Conservation (phyloP, 1,140 invertebrate genomes). For the Ladona fulva region DNA sequence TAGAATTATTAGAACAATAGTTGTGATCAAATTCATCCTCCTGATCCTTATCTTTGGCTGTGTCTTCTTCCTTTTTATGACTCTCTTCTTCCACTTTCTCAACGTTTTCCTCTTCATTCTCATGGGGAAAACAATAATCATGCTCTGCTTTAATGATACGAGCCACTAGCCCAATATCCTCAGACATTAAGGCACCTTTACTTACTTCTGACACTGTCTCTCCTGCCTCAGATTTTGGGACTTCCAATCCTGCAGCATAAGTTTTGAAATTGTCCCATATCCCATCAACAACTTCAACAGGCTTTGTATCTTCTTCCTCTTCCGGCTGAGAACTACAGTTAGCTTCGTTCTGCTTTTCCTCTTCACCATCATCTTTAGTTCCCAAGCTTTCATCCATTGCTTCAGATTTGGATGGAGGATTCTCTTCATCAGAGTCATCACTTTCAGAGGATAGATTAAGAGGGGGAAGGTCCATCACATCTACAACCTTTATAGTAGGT, state of each 20-base stretch:
- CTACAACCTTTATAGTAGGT: conserved; percentile 34
- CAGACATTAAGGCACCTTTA: not conserved
- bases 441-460: conserved; percentile 69
- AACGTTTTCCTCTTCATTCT: conserved; percentile 23
- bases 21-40: conserved; percentile 46
- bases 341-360: not conserved
- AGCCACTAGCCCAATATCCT: not conserved
- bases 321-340: not conserved
- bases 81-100: conserved; percentile 15
- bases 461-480: conserved; percentile 63
- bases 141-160: conserved; percentile 11
- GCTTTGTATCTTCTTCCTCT: conserved; percentile 23
- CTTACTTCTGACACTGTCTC: not conserved
- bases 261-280: conserved; percentile 76
- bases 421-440: conserved; percentile 54
- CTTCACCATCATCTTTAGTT: conserved; percentile 6
- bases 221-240: conserved; percentile 22
- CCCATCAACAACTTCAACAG: conserved; percentile 48
- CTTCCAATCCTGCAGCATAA: conserved; percentile 48
- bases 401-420: conserved; percentile 25
- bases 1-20: conserved; percentile 41
- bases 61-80: not conserved
- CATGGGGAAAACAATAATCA: conserved; percentile 9
- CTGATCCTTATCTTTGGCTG: not conserved
- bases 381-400: conserved; percentile 25